Evolutionary conservation across 35 echinoderm and acorn worm species (phyloP).

Genomic region (Heliocidaris tuberculata): DNA sequence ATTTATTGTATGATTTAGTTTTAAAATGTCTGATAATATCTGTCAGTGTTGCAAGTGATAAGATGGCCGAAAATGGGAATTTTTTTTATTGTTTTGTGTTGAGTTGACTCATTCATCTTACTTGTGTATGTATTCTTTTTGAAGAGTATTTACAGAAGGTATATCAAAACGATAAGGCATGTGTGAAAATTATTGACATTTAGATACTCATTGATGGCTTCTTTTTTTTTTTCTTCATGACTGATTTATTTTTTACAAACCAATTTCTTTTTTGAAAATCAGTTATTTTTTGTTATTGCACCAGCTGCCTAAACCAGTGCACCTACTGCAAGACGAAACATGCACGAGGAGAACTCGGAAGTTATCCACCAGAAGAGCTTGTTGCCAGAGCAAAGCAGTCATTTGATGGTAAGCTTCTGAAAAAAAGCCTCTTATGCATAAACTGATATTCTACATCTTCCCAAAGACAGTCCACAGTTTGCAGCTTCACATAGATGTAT

Average conservation of each 20-base stretch:
- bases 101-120: neutral
- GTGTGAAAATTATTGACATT: neutral
- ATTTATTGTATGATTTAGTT: too few relatives aligned
- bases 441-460: neutral
- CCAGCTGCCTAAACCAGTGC: slow-evolving; percentile 86
- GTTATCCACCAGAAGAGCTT: slow-evolving; percentile 85
- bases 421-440: neutral
- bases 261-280: too few relatives aligned
- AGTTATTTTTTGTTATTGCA: neutral
- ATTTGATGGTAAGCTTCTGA: slow-evolving; percentile 78
- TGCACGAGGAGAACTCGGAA: slow-evolving; percentile 94
- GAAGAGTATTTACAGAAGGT: too few relatives aligned
- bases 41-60: too few relatives aligned
- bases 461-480: too few relatives aligned
- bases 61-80: too few relatives aligned
- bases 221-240: neutral
- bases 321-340: slow-evolving; percentile 99
- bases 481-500: too few relatives aligned
- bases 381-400: slow-evolving; percentile 89
- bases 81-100: too few relatives aligned
- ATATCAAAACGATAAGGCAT: neutral
- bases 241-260: neutral
- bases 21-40: too few relatives aligned
- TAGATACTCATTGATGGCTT: neutral
- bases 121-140: neutral